Evolutionary conservation across 2,113 vertebrate genomes (phyloP).

Genomic region (Ptyas mucosa): DNA sequence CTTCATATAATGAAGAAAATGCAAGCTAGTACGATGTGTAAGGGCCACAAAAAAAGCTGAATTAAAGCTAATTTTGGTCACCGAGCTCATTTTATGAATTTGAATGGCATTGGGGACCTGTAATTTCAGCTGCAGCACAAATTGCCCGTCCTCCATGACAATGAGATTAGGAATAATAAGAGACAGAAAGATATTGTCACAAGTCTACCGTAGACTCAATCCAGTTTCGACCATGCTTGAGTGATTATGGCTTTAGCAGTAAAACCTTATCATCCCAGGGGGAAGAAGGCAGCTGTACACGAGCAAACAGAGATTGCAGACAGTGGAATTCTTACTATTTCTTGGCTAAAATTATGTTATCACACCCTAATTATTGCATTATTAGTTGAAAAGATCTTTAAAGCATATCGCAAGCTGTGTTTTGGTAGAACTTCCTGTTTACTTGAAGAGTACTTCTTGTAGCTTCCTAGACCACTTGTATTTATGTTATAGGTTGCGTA

Average conservation of each 20-base stretch:
- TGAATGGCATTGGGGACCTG: neutral
- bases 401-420: neutral
- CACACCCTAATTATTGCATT: neutral
- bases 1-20: neutral
- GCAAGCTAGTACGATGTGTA: neutral
- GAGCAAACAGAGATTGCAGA: neutral
- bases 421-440: neutral
- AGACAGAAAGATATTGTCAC: slow-evolving; percentile 27
- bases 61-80: too few species aligned
- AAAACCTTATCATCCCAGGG: slow-evolving; percentile 38
- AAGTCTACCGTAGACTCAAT: neutral
- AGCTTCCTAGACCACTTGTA: neutral
- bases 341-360: slow-evolving; percentile 3
- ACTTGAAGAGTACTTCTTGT: neutral
- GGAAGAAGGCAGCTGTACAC: slow-evolving; percentile 40
- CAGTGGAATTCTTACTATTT: slow-evolving; percentile 12
- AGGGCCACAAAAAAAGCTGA: neutral
- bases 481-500: neutral
- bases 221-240: slow-evolving; percentile 34
- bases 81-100: neutral
- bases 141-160: neutral
- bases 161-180: neutral
- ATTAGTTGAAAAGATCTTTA: neutral
- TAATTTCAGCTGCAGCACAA: neutral
- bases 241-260: slow-evolving; percentile 36